Conservation (phyloP, 1,140 invertebrate genomes). For the Grapholita molesta region DNA sequence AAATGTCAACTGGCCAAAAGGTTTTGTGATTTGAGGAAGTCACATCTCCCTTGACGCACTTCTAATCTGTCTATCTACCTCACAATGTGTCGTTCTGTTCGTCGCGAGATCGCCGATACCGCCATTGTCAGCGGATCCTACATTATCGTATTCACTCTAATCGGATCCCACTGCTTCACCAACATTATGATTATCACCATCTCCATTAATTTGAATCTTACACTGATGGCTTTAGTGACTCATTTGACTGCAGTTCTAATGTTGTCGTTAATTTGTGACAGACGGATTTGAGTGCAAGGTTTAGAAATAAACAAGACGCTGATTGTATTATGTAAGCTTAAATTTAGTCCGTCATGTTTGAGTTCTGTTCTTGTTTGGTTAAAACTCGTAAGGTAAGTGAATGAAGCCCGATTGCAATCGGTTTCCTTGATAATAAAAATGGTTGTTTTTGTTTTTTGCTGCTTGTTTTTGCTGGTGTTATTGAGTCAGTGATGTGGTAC, state of each 20-base stretch:
- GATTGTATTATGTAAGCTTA: conserved; percentile 61
- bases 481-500: conserved; percentile 19
- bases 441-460: conserved; percentile 19
- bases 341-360: conserved; percentile 44
- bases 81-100: conserved; percentile 14
- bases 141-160: conserved; percentile 63
- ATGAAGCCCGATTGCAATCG: conserved; percentile 10
- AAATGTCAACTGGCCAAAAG: neutral
- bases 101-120: conserved; percentile 35
- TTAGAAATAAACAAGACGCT: conserved; percentile 63
- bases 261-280: conserved; percentile 46
- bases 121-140: conserved; percentile 49
- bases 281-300: conserved; percentile 60
- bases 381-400: conserved; percentile 9
- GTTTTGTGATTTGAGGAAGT: conserved; percentile 7
- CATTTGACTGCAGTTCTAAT: neutral
- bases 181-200: neutral
- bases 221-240: neutral
- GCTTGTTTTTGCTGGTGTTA: conserved; percentile 23
- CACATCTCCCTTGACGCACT: conserved; percentile 6
- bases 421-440: conserved; percentile 12
- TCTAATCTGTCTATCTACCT: conserved; percentile 4
- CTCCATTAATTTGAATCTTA: conserved; percentile 22
- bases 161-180: conserved; percentile 51
- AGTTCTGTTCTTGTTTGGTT: conserved; percentile 27